Percentiles rank a stretch among this genome's conserved stretches.
Conservation (phyloP, 2,888 invertebrate species). For the Drosophila leonis region DNA sequence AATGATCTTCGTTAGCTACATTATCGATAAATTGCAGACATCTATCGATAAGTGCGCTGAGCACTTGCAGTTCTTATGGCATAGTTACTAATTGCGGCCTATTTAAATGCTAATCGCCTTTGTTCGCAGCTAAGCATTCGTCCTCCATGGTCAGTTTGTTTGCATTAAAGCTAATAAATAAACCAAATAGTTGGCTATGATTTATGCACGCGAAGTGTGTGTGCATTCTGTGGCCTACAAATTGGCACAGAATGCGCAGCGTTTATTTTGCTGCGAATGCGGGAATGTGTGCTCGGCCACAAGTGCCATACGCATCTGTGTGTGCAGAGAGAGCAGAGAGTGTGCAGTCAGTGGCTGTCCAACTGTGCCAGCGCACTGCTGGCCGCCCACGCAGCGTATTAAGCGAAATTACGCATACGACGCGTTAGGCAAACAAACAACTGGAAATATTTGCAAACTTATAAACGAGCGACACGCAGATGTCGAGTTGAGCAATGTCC, state of each 20-base stretch:
- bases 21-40: background rate
- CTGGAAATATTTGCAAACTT: slow-evolving; percentile 43
- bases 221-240: slow-evolving; percentile 10
- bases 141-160: slow-evolving; percentile 17
- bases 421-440: slow-evolving; percentile 45
- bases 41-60: background rate
- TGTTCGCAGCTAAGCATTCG: background rate
- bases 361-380: slow-evolving; percentile 27
- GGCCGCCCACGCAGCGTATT: slow-evolving; percentile 43
- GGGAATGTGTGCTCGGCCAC: slow-evolving; percentile 2
- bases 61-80: background rate
- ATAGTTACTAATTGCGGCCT: slow-evolving; percentile 3
- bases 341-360: slow-evolving; percentile 21
- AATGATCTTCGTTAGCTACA: background rate
- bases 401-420: slow-evolving; percentile 68
- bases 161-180: slow-evolving; percentile 7
- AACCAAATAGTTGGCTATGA: slow-evolving; percentile 16
- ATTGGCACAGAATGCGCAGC: slow-evolving; percentile 48
- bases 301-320: background rate
- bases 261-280: slow-evolving; percentile 17
- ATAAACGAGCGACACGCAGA: slow-evolving; percentile 32
- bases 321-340: background rate
- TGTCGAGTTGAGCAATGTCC: slow-evolving; percentile 60
- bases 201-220: slow-evolving; percentile 5
- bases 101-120: background rate